A percentile compares a stretch with the other conserved stretches of the same genome.
Conservation (phyloP, 2,888 invertebrate genomes). For the Tryphoninae sp. region DNA sequence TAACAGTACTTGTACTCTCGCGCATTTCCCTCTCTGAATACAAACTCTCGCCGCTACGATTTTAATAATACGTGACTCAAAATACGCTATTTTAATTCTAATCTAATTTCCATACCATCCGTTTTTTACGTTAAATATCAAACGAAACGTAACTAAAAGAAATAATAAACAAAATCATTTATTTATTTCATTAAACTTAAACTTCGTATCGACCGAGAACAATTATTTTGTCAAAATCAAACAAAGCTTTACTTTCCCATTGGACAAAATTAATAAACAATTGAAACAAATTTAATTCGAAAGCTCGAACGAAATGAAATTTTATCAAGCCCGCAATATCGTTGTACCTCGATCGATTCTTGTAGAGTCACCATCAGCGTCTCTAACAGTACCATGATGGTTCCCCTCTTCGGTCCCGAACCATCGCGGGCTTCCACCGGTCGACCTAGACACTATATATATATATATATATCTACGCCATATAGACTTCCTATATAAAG, state of each 20-base stretch:
- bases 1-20: slow-evolving; percentile 60
- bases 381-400: slow-evolving; percentile 46
- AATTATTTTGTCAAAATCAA: not conserved
- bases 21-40: slow-evolving; percentile 52
- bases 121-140: not conserved
- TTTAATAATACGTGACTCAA: slow-evolving; percentile 1
- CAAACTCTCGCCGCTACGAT: slow-evolving; percentile 42
- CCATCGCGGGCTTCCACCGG: slow-evolving; percentile 49
- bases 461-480: slow-evolving; percentile 5
- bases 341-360: slow-evolving; percentile 1
- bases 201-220: not conserved
- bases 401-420: slow-evolving; percentile 35
- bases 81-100: slow-evolving; percentile 11
- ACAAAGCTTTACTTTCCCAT: not conserved
- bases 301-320: too few relatives aligned
- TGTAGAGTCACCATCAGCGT: not conserved
- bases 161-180: not conserved
- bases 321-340: too few relatives aligned
- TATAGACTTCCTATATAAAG: slow-evolving; percentile 9
- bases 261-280: not conserved
- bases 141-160: not conserved
- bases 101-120: slow-evolving; percentile 14
- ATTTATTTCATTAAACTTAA: not conserved
- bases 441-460: slow-evolving; percentile 49
- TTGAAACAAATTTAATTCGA: too few relatives aligned